Percentiles rank a stretch among this genome's conserved stretches.
phyloP scores from a whole-genome alignment of 1,140 invertebrate species.

The Steinernema feltiae region DNA sequence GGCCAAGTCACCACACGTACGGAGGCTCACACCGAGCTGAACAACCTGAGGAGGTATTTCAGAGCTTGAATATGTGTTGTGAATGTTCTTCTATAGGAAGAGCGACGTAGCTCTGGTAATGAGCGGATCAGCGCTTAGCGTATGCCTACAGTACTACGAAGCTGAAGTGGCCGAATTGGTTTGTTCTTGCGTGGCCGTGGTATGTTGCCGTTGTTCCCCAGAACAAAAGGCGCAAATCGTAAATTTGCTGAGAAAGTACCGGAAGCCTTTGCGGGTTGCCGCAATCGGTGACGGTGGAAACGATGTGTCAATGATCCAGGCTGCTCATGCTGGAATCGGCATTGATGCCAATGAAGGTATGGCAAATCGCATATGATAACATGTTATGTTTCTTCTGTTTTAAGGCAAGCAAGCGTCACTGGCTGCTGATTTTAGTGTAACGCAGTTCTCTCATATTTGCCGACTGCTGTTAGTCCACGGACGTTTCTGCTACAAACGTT shows the following conservation, averaged over 20 bases:
- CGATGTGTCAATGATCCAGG: constrained; percentile 70
- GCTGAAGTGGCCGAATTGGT: constrained; percentile 90
- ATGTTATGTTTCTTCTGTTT: not conserved
- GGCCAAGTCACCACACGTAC: constrained; percentile 71
- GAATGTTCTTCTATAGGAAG: constrained; percentile 41
- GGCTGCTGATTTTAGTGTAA: too few species aligned
- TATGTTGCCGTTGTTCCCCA: constrained; percentile 83
- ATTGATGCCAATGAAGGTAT: constrained; percentile 71
- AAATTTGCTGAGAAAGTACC: constrained; percentile 76
- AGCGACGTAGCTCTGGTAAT: constrained; percentile 58
- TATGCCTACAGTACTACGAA: constrained; percentile 85
- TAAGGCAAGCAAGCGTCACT: constrained; percentile 83
- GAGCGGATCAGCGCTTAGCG: constrained; percentile 55
- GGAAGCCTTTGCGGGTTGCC: constrained; percentile 66
- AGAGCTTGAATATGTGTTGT: constrained; percentile 62
- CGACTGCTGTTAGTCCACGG: too few species aligned
- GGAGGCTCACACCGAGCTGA: constrained; percentile 85
- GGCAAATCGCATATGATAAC: not conserved
- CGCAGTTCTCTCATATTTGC: too few species aligned
- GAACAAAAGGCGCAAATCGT: constrained; percentile 98
- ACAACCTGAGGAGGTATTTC: constrained; percentile 73
- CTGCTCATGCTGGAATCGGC: constrained; percentile 90
- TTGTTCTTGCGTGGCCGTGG: constrained; percentile 83
- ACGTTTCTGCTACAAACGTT: too few species aligned
- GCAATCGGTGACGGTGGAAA: constrained; percentile 65